A percentile compares a stretch with the other conserved stretches of the same genome.
phyloP scores from a whole-genome alignment of 2,888 invertebrate genomes.

The Ypsolopha scabrella region DNA sequence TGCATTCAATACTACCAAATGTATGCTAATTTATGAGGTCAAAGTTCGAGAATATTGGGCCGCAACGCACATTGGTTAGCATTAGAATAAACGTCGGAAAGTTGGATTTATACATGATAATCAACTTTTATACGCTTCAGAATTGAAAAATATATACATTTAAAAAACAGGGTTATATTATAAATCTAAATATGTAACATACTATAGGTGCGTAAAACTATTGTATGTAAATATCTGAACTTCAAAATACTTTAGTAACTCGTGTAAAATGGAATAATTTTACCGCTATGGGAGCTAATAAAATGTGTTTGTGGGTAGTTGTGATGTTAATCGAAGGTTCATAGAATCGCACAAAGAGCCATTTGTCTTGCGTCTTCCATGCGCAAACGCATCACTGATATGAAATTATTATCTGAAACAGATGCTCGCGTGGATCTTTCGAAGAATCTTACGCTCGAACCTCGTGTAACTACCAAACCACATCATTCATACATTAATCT shows the following conservation, averaged over 20 bases:
- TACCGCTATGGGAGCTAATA: conserved; percentile 28
- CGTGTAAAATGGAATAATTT: conserved; percentile 23
- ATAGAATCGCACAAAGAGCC: conserved; percentile 56
- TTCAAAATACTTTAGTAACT: not conserved
- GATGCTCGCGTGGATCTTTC: conserved; percentile 26
- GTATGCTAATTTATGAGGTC: conserved; percentile 42
- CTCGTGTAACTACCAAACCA: too few species aligned
- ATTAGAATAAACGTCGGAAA: conserved; percentile 21
- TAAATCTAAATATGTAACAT: not conserved
- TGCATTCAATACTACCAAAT: conserved; percentile 42
- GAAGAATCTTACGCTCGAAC: not conserved
- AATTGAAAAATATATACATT: not conserved
- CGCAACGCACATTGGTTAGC: conserved; percentile 15
- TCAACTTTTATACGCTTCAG: not conserved
- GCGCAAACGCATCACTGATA: conserved; percentile 41
- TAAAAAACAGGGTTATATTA: conserved; percentile 3
- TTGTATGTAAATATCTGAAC: conserved; percentile 31
- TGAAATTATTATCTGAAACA: conserved; percentile 62
- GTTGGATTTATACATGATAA: not conserved
- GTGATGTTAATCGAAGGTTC: conserved; percentile 50
- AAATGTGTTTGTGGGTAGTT: conserved; percentile 8
- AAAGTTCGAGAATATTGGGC: conserved; percentile 31
- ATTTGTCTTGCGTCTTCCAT: conserved; percentile 37
- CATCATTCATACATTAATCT: too few species aligned
- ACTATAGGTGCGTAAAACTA: conserved; percentile 22